Percentiles rank a stretch among this genome's conserved stretches.
Evolutionary conservation across 1,140 invertebrate genomes (phyloP).

Genomic region (Drosophila saltans): DNA sequence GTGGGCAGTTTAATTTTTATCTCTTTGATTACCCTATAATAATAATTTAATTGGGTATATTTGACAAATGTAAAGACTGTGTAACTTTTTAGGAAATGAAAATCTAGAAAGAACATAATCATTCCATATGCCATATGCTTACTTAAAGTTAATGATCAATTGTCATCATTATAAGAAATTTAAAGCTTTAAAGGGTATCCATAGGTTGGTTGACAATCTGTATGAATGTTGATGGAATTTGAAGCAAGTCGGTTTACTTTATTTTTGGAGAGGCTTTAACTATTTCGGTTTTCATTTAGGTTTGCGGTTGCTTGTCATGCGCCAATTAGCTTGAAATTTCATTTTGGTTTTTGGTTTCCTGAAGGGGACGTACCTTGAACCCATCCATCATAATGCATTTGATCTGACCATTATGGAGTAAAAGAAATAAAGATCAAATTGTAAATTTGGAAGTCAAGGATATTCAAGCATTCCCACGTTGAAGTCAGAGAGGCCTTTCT

Average conservation of each 20-base stretch:
- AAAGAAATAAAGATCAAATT: neutral
- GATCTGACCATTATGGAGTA: too few relatives aligned
- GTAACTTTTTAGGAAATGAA: too few relatives aligned
- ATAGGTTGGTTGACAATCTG: neutral
- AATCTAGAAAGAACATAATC: too few relatives aligned
- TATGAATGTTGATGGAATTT: neutral
- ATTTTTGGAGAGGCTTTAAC: neutral
- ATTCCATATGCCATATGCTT: too few relatives aligned
- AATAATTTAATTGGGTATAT: neutral
- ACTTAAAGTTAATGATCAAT: too few relatives aligned
- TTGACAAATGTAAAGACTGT: too few relatives aligned
- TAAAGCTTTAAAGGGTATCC: neutral
- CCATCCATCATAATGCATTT: conserved; percentile 8
- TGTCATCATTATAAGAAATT: too few relatives aligned
- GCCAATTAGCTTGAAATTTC: conserved; percentile 50
- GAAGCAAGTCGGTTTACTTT: neutral
- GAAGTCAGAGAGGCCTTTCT: conserved; percentile 50
- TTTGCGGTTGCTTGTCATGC: conserved; percentile 32
- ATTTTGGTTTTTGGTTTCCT: conserved; percentile 48
- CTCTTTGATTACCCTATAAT: neutral
- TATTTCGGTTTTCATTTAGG: neutral
- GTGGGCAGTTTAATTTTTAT: conserved; percentile 32
- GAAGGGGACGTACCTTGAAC: conserved; percentile 39
- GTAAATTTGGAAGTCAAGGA: conserved; percentile 55
- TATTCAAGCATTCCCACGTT: conserved; percentile 50